Percentiles rank a stretch among this genome's conserved stretches.
Conservation (phyloP, 30 jellyfish, hydroid and myxozoan species). For the Clytia hemisphaerica region DNA sequence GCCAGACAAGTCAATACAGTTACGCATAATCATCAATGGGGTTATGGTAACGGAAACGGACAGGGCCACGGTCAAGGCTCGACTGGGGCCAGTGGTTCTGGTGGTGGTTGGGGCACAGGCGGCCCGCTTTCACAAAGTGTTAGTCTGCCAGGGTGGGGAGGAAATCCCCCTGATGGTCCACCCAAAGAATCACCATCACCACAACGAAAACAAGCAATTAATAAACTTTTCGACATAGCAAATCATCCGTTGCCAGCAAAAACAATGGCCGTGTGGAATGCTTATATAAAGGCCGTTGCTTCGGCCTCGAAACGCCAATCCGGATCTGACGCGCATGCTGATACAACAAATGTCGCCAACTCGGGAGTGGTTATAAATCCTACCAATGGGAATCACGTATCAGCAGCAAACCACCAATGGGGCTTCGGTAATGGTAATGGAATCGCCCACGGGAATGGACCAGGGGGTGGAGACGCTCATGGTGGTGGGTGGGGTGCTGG, state of each 20-base stretch:
- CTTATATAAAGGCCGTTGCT: slow-evolving; percentile 25
- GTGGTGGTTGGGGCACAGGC: slow-evolving; percentile 43
- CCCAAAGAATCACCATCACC: not conserved
- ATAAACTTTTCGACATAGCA: not conserved
- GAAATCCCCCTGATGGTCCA: slow-evolving; percentile 24
- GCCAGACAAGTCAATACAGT: slow-evolving; percentile 1
- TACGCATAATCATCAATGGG: slow-evolving; percentile 28
- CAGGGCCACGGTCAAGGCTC: slow-evolving; percentile 22
- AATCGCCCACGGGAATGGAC: slow-evolving; percentile 13
- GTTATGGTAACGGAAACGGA: slow-evolving; percentile 32
- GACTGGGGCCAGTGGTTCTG: slow-evolving; percentile 36
- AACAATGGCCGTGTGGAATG: slow-evolving; percentile 19
- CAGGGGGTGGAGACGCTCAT: slow-evolving; percentile 26
- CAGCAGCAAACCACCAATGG: slow-evolving; percentile 19
- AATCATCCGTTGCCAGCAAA: slow-evolving; percentile 17
- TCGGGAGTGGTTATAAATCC: slow-evolving; percentile 16
- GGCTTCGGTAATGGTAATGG: slow-evolving; percentile 39
- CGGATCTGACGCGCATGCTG: slow-evolving; percentile 9
- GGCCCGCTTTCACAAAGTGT: slow-evolving; percentile 18
- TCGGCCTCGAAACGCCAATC: slow-evolving; percentile 14
- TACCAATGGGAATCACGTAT: not conserved
- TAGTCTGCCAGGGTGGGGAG: slow-evolving; percentile 27
- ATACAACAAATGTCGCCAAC: slow-evolving; percentile 11
- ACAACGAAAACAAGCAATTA: not conserved
- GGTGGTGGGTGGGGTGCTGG: slow-evolving; percentile 45